Evolutionary conservation across 2,113 vertebrate genomes (phyloP), one percentile per base, ranked within the genome.

Genomic region (Psilopsiagon aymara): DNA sequence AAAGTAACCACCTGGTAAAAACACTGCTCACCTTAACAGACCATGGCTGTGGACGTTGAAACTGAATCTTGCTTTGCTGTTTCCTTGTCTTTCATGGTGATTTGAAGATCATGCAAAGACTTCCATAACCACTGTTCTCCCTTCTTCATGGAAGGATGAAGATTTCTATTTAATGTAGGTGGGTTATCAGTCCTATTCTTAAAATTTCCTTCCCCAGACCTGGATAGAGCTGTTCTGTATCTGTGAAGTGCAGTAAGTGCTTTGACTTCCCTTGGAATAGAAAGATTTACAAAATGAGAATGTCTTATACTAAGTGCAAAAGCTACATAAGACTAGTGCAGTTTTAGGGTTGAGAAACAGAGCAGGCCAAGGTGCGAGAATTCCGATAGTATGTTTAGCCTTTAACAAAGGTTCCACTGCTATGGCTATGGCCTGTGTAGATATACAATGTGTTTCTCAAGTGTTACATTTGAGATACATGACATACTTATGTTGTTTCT

Each of bases 1-100:
- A 76, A 93, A 46, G 37, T 86, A 95, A 88, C 52, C 52, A 79
- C 21, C 71, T 94, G 62, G 35, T 88, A 66, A 41, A 89, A 97
- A 85, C 68, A 82, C 20, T 52, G 39, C 63, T 88, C 80, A 76
- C 24, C 16, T 8, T 67, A 46, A 23, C 4, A 85, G 86, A 44
- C 74, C 9, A 5, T 41, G 55, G 49, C 53, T 86, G 7, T 37
- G 66, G 23, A 62, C 41, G 74, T 73, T 46, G 69, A 94, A 46
- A 18, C 17, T 70, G 28, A 82, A 21, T 43, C 43, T 60, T 37
- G 15, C 11, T 53, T 11, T 20, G 13, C 4, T 70, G 49, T 19
- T 71, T 59, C 55, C 11, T 47, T 47, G 17, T 52, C 70, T 64
- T 86, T 52, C 23, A 53, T 37, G 10, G 51, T 62, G 28, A 73